These are phyloP conservation scores for Amiota mariae DNA, from an alignment of 2,888 invertebrate species.

Conservation along the genomic window DNA sequence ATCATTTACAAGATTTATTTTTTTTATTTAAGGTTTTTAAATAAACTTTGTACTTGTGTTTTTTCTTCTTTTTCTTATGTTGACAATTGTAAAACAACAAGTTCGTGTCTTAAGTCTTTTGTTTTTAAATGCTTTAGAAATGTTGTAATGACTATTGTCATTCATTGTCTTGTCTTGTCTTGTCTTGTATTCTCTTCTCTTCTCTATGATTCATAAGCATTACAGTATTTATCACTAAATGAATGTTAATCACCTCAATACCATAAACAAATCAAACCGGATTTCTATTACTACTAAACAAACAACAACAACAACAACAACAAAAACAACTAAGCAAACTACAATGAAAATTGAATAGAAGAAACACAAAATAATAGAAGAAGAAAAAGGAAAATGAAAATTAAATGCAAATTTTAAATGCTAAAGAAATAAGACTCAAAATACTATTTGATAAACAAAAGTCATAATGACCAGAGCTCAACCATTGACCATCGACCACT, in stretches of 20 bases:
- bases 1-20: constrained; percentile 3
- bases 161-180: background rate
- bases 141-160: background rate
- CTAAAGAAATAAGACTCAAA: background rate
- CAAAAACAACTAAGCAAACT: constrained; percentile 10
- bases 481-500: background rate
- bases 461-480: background rate
- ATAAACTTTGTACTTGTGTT: constrained; percentile 38
- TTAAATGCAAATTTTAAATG: background rate
- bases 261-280: constrained; percentile 15
- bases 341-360: background rate
- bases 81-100: constrained; percentile 13
- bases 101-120: constrained; percentile 43
- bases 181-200: background rate
- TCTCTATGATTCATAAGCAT: background rate
- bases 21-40: background rate
- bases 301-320: too few species aligned
- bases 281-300: constrained; percentile 1
- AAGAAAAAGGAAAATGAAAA: constrained; percentile 2
- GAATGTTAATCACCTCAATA: background rate
- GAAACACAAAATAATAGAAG: background rate
- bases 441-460: too few species aligned
- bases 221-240: background rate
- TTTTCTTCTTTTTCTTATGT: constrained; percentile 34
- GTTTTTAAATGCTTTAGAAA: constrained; percentile 23